Evolutionary conservation across 2,888 invertebrate genomes (phyloP).

Genomic region (Dryobota labecula): DNA sequence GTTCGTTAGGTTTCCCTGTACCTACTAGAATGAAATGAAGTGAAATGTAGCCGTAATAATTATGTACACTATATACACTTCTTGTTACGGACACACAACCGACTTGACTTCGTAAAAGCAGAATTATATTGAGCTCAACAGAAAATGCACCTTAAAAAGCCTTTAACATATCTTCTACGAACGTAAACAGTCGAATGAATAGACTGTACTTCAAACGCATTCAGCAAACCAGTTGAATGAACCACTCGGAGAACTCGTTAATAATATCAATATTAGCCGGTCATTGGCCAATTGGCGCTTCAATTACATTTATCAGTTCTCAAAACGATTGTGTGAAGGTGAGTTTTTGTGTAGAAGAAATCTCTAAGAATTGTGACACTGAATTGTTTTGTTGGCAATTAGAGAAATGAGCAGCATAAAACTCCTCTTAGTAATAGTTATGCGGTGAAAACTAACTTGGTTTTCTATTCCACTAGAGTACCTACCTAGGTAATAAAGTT

Average conservation of each 20-base stretch:
- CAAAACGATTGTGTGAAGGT: neutral
- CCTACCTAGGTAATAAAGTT: too few relatives aligned
- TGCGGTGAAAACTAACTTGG: neutral
- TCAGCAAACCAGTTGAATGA: constrained; percentile 6
- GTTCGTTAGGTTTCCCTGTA: neutral
- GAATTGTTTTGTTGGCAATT: neutral
- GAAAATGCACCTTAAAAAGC: constrained; percentile 1
- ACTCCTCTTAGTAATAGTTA: neutral
- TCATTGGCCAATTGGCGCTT: constrained; percentile 6
- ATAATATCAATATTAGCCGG: constrained; percentile 29
- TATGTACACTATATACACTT: neutral
- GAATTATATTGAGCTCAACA: neutral
- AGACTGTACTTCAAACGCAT: constrained; percentile 20
- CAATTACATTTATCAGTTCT: neutral
- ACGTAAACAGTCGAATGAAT: constrained; percentile 33
- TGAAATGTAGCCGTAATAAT: neutral
- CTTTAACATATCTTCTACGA: neutral
- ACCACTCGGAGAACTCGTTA: neutral
- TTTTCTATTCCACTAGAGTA: neutral
- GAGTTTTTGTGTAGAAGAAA: neutral
- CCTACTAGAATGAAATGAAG: too few relatives aligned
- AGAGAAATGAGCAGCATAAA: too few relatives aligned
- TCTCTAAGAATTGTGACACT: neutral
- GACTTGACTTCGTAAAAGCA: neutral
- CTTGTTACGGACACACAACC: too few relatives aligned